phyloP scores from a whole-genome alignment of 53 echinoderm and acorn worm species.

The Actinopyga echinites region DNA sequence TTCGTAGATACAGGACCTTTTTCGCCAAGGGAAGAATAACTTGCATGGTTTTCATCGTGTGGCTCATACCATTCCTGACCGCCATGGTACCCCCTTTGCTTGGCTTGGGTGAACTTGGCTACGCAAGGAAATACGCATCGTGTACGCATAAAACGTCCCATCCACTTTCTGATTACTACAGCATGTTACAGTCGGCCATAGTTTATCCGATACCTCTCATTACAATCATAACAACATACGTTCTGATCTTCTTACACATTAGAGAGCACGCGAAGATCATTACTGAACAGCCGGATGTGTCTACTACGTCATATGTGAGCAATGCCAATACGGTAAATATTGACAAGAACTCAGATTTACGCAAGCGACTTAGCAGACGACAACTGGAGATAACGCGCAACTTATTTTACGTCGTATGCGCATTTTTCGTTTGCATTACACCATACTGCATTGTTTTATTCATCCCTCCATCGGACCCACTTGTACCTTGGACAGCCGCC shows the following conservation, averaged over 20 bases:
- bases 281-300: conserved; percentile 47
- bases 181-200: conserved; percentile 50
- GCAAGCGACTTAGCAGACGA: conserved; percentile 65
- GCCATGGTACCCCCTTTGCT: conserved; percentile 58
- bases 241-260: conserved; percentile 60
- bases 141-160: conserved; percentile 59
- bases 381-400: conserved; percentile 84
- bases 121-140: conserved; percentile 62
- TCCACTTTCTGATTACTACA: conserved; percentile 59
- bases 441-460: conserved; percentile 77
- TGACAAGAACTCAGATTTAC: conserved; percentile 14
- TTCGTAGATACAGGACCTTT: conserved; percentile 47
- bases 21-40: conserved; percentile 46
- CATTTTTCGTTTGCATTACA: conserved; percentile 76
- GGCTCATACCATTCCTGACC: conserved; percentile 56
- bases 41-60: conserved; percentile 49
- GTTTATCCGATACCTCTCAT: conserved; percentile 58
- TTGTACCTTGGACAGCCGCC: conserved; percentile 83
- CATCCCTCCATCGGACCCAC: conserved; percentile 80
- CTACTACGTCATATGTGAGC: conserved; percentile 40
- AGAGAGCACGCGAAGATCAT: conserved; percentile 60
- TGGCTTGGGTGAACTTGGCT: conserved; percentile 66
- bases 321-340: neutral
- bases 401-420: conserved; percentile 88
- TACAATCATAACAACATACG: conserved; percentile 61